Evolutionary conservation across 2,888 invertebrate genomes (phyloP).

Genomic region (Calephelis perditalis): DNA sequence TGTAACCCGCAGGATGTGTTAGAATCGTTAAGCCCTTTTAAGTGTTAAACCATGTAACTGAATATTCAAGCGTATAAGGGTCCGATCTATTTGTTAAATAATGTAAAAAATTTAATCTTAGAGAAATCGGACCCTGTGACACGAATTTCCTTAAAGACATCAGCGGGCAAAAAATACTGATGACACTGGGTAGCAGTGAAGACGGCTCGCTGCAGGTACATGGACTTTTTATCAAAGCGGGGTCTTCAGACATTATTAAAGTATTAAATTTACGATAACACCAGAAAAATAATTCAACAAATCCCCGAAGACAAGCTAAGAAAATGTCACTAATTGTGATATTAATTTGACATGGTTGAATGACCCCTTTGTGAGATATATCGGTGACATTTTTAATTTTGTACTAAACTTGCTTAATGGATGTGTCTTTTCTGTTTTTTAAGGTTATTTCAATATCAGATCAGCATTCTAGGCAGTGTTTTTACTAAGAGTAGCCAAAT

Average conservation of each 20-base stretch:
- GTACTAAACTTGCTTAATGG: no score
- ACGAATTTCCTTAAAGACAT: conserved; percentile 75
- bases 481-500: no score
- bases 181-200: conserved; percentile 52
- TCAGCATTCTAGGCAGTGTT: no score
- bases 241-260: conserved; percentile 63
- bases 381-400: not conserved
- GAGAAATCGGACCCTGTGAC: conserved; percentile 75
- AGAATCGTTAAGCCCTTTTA: conserved; percentile 78
- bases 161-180: conserved; percentile 70
- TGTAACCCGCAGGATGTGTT: conserved; percentile 78
- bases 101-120: conserved; percentile 71
- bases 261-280: conserved; percentile 70
- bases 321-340: conserved; percentile 9
- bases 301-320: conserved; percentile 30
- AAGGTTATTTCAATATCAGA: no score
- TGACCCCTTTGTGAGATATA: not conserved
- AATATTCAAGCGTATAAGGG: conserved; percentile 75
- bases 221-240: conserved; percentile 54
- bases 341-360: conserved; percentile 2
- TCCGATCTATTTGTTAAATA: conserved; percentile 76
- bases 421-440: no score
- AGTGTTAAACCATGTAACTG: conserved; percentile 79
- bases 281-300: conserved; percentile 43
- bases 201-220: conserved; percentile 37